These are phyloP conservation scores for Columba livia DNA, from an alignment of 2,113 vertebrate species.

Conservation along the genomic window DNA sequence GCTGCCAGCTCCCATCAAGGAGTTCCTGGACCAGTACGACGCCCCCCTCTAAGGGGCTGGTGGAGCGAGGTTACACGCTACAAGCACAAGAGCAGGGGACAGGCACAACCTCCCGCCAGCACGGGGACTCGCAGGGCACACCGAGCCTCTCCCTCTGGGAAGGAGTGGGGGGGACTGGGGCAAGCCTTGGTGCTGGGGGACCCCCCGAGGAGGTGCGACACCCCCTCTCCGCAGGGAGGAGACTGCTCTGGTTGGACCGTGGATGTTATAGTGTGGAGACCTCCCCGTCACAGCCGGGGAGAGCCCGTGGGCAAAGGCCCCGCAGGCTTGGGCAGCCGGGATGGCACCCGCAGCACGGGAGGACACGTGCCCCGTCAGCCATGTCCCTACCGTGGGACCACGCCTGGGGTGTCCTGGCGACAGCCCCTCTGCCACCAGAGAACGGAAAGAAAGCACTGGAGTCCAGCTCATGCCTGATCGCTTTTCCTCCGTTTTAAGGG, in stretches of 20 bases:
- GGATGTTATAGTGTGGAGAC: constrained; percentile 3
- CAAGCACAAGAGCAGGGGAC: constrained; percentile 62
- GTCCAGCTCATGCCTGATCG: constrained; percentile 37
- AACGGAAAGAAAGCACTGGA: constrained; percentile 42
- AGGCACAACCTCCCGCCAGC: neutral
- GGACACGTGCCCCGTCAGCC: fast-evolving
- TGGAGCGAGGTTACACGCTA: neutral
- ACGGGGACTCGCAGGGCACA: neutral
- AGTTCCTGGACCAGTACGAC: constrained; percentile 94
- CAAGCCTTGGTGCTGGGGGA: neutral
- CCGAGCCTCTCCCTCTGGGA: neutral
- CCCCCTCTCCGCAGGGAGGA: neutral
- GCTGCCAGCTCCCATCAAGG: constrained; percentile 87
- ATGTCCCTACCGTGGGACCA: neutral
- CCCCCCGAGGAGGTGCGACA: neutral
- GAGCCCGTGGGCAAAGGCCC: neutral
- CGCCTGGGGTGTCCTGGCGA: neutral
- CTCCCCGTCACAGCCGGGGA: fast-evolving
- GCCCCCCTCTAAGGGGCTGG: constrained; percentile 82
- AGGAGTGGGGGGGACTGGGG: neutral
- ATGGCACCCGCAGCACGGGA: fast-evolving
- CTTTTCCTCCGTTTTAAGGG: constrained; percentile 72
- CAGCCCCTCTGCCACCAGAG: neutral
- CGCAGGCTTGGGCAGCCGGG: neutral
- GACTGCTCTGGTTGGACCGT: neutral